These are phyloP conservation scores for Flabesymbios commensalis DNA, from an alignment of 2,888 invertebrate species.

Conservation along the genomic window DNA sequence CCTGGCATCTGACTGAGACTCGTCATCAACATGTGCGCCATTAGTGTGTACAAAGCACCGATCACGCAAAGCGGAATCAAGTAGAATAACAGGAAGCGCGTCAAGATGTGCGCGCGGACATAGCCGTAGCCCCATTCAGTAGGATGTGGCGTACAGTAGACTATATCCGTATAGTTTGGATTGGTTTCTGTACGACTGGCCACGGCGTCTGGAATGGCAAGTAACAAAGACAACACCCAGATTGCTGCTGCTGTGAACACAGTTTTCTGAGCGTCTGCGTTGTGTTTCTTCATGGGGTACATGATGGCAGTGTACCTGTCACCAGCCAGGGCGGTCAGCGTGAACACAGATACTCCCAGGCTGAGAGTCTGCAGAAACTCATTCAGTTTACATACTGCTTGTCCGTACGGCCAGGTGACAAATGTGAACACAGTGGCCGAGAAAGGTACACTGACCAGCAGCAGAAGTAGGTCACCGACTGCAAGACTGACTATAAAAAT, in stretches of 20 bases:
- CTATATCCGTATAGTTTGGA: too few species aligned
- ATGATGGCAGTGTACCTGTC: slow-evolving; percentile 91
- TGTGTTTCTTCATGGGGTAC: slow-evolving; percentile 81
- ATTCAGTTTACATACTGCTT: slow-evolving; percentile 74
- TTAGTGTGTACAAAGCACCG: slow-evolving; percentile 82
- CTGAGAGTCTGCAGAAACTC: slow-evolving; percentile 87
- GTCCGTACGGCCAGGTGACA: slow-evolving; percentile 88
- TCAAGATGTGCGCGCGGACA: slow-evolving; percentile 32
- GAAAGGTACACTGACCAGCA: slow-evolving; percentile 81
- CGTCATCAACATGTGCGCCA: slow-evolving; percentile 79
- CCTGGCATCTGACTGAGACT: slow-evolving; percentile 51
- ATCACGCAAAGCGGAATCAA: slow-evolving; percentile 82
- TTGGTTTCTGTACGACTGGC: slow-evolving; percentile 8
- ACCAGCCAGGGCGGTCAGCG: slow-evolving; percentile 84
- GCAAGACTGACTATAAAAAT: slow-evolving; percentile 81
- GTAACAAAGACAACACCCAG: slow-evolving; percentile 73
- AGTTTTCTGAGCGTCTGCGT: slow-evolving; percentile 72
- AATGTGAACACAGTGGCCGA: slow-evolving; percentile 82
- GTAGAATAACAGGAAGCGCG: slow-evolving; percentile 77
- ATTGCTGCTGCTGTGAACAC: slow-evolving; percentile 66
- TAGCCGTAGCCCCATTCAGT: slow-evolving; percentile 37
- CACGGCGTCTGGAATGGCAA: slow-evolving; percentile 68
- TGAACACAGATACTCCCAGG: slow-evolving; percentile 91
- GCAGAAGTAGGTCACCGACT: slow-evolving; percentile 79
- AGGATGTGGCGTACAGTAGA: slow-evolving; percentile 4